Evolutionary conservation across 2,888 invertebrate genomes (phyloP).

Genomic region (Caenorhabditis uteleia): DNA sequence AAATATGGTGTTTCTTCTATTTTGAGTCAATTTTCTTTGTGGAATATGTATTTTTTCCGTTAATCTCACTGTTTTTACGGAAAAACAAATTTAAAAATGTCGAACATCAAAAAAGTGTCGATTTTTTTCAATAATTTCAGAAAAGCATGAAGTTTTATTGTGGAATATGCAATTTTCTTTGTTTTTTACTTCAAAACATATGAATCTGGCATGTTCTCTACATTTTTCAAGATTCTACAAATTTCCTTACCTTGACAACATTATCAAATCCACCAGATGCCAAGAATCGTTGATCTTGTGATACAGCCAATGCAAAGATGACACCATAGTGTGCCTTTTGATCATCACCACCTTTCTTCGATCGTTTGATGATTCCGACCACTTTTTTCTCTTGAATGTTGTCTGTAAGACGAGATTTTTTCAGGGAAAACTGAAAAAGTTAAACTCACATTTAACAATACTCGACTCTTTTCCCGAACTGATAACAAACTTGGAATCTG

Average conservation of each 20-base stretch:
- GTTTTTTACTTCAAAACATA: constrained; percentile 1
- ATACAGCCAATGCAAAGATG: constrained; percentile 60
- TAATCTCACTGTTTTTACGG: too few species aligned
- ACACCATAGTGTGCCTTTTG: constrained; percentile 53
- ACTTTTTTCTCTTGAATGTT: constrained; percentile 47
- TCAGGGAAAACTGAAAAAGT: not conserved
- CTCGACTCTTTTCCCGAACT: constrained; percentile 65
- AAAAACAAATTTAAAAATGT: too few species aligned
- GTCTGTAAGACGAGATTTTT: constrained; percentile 42
- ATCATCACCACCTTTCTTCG: constrained; percentile 40
- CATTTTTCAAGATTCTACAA: not conserved
- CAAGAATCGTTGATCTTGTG: constrained; percentile 59
- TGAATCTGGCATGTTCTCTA: too few species aligned
- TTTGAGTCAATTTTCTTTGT: too few species aligned
- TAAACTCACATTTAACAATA: constrained; percentile 61
- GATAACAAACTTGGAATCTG: constrained; percentile 51
- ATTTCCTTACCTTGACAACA: constrained; percentile 58
- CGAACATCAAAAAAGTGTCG: too few species aligned
- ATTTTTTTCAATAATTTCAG: too few species aligned
- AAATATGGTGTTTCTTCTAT: too few species aligned
- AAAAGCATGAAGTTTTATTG: not conserved
- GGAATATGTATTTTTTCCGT: too few species aligned
- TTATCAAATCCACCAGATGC: constrained; percentile 62
- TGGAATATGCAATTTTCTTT: not conserved
- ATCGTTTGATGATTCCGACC: constrained; percentile 53